Base-by-base conservation (phyloP, 2,113 vertebrate species). In the Oncorhynchus nerka region DNA sequence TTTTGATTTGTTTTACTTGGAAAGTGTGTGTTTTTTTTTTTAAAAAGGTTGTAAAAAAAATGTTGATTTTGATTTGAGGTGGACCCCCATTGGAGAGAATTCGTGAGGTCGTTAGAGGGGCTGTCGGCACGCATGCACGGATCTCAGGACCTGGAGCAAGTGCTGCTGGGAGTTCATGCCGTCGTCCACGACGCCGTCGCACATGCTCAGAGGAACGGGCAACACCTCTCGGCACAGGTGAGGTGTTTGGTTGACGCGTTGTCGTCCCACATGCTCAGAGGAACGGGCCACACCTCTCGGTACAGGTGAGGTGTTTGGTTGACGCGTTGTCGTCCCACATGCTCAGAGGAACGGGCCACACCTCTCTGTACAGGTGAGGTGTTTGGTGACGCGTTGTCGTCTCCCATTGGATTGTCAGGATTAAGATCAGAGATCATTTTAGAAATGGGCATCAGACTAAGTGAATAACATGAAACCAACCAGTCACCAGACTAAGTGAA, bases 51-150 rank as follows among this genome's bases (percentile, higher is more conserved):
- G 1, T 39, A 39, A 39, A 39, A 39, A 7, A 8, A 0, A 8
- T 6, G 8, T 39, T 39, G 34, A 39, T 39, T 39, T 3, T 51
- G 3, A 19, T 55, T 55, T 16, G 51, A 55, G 85, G 91, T 98
- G n/a, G 94, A 96, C 74, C 30, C 78, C 26, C 95, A 95, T 68
- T 98, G 97, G 96, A 89, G 81, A 48, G 91, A 91, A 0, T 97
- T 95, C 22, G 90, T 97, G 55, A 91, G 78, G 72, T 94, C 95
- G 0, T 75, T 98, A 89, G 96, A 96, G 85, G 91, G 94, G 32
- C 88, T 97, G 49, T 95, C 95, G 0, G 70, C 87, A 0, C 89
- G 93, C 3, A 95, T 96, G 93, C 91, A 88, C 0, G 94, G 94
- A 1, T 73, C 85, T 0, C 86, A 93, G 0, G 87, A 95, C 74